phyloP scores from a whole-genome alignment of 2,113 vertebrate genomes.

The Phalacrocorax carbo region DNA sequence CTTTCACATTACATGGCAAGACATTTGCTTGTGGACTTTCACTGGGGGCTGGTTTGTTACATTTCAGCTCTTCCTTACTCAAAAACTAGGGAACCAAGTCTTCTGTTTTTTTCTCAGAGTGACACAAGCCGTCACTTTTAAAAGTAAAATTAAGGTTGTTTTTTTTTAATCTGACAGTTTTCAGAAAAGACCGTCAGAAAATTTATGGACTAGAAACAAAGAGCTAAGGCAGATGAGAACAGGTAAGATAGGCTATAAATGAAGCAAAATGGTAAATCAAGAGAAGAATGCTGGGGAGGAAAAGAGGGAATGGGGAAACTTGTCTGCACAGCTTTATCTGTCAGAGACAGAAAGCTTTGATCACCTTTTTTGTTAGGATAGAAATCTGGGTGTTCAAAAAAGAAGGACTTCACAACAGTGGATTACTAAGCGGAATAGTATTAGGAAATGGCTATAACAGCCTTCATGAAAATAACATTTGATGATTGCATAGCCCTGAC shows the following conservation, averaged over 20 bases:
- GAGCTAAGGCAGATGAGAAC: neutral
- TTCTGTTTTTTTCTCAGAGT: neutral
- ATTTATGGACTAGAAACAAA: neutral
- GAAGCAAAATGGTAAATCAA: neutral
- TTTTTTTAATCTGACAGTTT: neutral
- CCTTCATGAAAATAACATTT: neutral
- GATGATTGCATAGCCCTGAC: neutral
- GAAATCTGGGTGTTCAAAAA: neutral
- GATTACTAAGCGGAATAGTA: neutral
- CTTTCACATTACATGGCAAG: accelerated
- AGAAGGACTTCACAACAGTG: neutral
- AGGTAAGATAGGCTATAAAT: neutral
- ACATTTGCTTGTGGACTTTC: neutral
- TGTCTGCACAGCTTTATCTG: neutral
- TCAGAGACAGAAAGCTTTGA: neutral
- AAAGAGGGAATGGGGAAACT: neutral
- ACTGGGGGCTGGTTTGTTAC: neutral
- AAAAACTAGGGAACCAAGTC: neutral
- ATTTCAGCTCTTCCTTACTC: neutral
- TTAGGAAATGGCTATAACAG: neutral
- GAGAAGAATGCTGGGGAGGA: neutral
- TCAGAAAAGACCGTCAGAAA: neutral
- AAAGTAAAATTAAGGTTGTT: neutral
- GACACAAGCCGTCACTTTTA: neutral
- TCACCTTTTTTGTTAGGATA: neutral